These are phyloP conservation scores for Agrotis exclamationis DNA, from an alignment of 2,888 invertebrate species.

Conservation along the genomic window DNA sequence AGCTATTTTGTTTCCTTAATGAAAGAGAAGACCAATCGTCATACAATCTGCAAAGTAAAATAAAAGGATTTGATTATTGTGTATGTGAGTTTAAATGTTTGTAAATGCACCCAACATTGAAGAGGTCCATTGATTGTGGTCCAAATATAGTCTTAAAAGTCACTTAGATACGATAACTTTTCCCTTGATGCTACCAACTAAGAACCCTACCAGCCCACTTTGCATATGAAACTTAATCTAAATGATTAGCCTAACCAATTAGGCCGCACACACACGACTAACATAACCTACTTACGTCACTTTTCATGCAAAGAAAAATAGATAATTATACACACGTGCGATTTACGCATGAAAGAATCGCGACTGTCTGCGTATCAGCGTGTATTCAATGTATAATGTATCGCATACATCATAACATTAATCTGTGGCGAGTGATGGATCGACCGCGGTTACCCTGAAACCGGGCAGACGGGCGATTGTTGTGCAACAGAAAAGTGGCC, in stretches of 20 bases:
- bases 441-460: conserved; percentile 67
- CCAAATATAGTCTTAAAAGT: no score
- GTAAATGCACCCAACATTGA: no score
- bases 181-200: neutral
- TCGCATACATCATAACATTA: conserved; percentile 84
- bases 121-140: no score
- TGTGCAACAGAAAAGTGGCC: conserved; percentile 32
- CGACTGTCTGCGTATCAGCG: conserved; percentile 64
- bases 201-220: no score
- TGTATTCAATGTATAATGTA: conserved; percentile 73
- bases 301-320: conserved; percentile 50
- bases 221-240: conserved; percentile 20
- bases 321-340: conserved; percentile 68
- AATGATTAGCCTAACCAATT: conserved; percentile 22
- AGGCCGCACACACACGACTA: neutral
- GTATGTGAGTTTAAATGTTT: no score
- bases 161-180: neutral
- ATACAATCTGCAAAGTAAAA: neutral
- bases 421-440: conserved; percentile 87
- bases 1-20: neutral
- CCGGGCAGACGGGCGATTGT: conserved; percentile 55
- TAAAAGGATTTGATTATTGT: no score
- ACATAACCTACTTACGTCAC: neutral
- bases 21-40: neutral
- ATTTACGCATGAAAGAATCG: conserved; percentile 61